These are phyloP conservation scores for Portunus trituberculatus DNA, from an alignment of 1,140 invertebrate species.

Conservation along the genomic window DNA sequence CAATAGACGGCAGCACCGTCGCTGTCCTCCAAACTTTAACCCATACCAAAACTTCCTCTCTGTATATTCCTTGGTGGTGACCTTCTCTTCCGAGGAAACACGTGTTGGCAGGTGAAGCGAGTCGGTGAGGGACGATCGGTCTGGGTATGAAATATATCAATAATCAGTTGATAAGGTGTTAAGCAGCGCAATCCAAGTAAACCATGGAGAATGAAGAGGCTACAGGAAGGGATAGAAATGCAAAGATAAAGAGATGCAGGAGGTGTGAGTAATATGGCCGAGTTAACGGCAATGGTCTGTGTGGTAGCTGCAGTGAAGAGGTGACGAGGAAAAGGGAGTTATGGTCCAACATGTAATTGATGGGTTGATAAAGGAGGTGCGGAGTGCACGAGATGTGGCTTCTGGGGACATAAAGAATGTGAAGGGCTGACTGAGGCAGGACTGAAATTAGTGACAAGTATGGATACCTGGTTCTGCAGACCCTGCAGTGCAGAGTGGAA, in stretches of 20 bases:
- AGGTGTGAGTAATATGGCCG: not conserved
- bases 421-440: not conserved
- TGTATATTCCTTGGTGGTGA: too few species aligned
- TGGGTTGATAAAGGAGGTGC: not conserved
- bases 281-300: not conserved
- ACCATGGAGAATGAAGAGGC: not conserved
- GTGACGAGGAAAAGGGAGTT: not conserved
- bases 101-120: too few species aligned
- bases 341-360: not conserved
- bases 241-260: not conserved
- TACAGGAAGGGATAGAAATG: not conserved
- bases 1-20: too few species aligned
- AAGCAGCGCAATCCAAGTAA: too few species aligned
- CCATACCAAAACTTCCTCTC: too few species aligned
- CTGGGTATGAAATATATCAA: too few species aligned
- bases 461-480: not conserved
- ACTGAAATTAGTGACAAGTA: not conserved
- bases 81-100: too few species aligned
- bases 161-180: too few species aligned
- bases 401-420: not conserved
- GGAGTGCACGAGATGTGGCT: conserved; percentile 19
- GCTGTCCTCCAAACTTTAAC: too few species aligned
- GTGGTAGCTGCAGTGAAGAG: not conserved
- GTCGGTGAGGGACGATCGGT: too few species aligned
- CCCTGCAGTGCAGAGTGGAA: not conserved